Evolutionary conservation across 2,797 vertebrate species (phyloP).

Genomic region (Cryptoblepharus egeriae): DNA sequence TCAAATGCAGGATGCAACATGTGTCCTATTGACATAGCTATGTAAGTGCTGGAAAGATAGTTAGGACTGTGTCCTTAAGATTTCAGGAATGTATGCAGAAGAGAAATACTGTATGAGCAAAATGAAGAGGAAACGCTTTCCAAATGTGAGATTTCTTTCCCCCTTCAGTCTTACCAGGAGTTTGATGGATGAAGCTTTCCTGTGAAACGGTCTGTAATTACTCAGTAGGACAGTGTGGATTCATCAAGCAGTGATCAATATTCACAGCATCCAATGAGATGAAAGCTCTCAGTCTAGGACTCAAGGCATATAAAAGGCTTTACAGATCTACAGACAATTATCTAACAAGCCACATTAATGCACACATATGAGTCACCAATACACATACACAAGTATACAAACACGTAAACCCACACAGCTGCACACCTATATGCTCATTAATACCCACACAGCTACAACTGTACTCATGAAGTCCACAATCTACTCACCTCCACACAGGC

Average conservation of each 20-base stretch:
- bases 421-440: neutral
- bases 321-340: neutral
- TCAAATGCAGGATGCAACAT: too few species aligned
- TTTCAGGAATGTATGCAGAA: neutral
- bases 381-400: neutral
- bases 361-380: neutral
- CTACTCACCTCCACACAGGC: neutral
- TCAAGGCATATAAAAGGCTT: neutral
- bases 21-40: too few species aligned
- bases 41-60: too few species aligned
- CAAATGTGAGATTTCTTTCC: neutral
- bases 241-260: constrained; percentile 47
- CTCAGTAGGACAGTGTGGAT: constrained; percentile 39
- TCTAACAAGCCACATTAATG: constrained; percentile 1
- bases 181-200: constrained; percentile 41
- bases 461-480: neutral
- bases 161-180: constrained; percentile 4
- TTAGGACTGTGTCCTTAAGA: too few species aligned
- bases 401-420: neutral
- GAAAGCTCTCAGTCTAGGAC: constrained; percentile 4
- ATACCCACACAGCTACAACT: neutral
- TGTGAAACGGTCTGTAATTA: constrained; percentile 45
- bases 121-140: neutral
- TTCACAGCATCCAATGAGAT: constrained; percentile 37
- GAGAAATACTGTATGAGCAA: neutral